These are phyloP conservation scores for Eleutherodactylus coqui DNA, from an alignment of 2,797 vertebrate species.

Conservation along the genomic window DNA sequence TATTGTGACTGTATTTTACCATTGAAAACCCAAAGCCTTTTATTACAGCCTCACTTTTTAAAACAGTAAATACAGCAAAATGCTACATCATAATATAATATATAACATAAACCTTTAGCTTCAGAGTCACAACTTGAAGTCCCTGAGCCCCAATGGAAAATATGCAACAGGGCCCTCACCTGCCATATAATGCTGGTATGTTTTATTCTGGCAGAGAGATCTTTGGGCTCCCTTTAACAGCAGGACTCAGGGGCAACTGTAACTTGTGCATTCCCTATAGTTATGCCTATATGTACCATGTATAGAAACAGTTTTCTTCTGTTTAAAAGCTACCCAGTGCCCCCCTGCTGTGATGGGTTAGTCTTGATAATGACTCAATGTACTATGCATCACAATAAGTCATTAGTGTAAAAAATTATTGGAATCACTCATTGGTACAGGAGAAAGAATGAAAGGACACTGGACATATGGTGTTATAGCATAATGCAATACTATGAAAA, in stretches of 20 bases:
- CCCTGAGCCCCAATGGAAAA: background rate
- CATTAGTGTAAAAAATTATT: background rate
- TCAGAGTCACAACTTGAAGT: background rate
- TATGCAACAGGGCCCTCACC: background rate
- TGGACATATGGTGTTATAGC: background rate
- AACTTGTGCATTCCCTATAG: background rate
- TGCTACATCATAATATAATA: background rate
- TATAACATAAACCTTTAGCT: background rate
- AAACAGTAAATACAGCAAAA: background rate
- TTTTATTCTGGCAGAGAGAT: background rate
- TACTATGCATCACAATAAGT: background rate
- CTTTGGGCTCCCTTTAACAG: background rate
- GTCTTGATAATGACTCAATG: background rate
- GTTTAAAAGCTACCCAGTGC: background rate
- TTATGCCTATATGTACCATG: background rate
- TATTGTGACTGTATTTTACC: background rate
- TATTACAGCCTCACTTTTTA: background rate
- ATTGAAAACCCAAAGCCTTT: background rate
- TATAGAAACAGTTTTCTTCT: background rate
- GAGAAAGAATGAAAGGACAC: background rate
- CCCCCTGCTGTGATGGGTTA: background rate
- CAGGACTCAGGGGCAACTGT: background rate
- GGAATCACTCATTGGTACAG: background rate
- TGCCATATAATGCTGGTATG: background rate
- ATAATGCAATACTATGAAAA: background rate